Evolutionary conservation across 2,113 vertebrate species (phyloP).

Genomic region (Ceyx cyanopectus): DNA sequence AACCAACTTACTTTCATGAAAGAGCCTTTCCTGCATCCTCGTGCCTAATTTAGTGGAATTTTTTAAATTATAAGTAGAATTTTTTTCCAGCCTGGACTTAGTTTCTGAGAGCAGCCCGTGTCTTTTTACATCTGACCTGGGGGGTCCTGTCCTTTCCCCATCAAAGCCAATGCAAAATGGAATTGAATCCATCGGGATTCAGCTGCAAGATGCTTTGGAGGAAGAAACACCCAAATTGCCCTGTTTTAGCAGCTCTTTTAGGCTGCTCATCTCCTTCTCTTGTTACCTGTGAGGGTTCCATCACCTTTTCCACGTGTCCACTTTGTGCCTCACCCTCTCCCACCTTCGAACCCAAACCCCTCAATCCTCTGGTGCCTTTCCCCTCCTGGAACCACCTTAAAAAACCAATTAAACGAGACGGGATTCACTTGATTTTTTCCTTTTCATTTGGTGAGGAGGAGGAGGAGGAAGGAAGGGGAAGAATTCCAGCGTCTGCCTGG

Average conservation of each 20-base stretch:
- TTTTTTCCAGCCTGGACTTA: not conserved
- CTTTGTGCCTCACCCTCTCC: not conserved
- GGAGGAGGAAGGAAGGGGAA: not conserved
- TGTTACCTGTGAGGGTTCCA: accelerated
- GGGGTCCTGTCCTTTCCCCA: not conserved
- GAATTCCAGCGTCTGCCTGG: not conserved
- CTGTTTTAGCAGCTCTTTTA: not conserved
- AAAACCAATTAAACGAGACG: not conserved
- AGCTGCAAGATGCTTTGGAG: no score
- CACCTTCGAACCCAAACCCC: not conserved
- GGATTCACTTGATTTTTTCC: not conserved
- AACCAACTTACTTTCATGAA: not conserved
- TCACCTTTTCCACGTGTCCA: accelerated
- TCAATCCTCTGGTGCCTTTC: no score
- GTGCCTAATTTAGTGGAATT: not conserved
- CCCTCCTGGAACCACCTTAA: not conserved
- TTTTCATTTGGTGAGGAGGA: not conserved
- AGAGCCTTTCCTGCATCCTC: not conserved
- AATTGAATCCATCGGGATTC: not conserved
- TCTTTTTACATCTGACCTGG: not conserved
- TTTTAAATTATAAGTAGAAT: not conserved
- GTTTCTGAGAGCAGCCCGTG: not conserved
- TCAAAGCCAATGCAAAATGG: not conserved
- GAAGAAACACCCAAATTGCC: not conserved
- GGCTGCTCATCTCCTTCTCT: not conserved